Evolutionary conservation across 2,888 invertebrate species (phyloP).

Genomic region (Macrosoma leucophasiata): DNA sequence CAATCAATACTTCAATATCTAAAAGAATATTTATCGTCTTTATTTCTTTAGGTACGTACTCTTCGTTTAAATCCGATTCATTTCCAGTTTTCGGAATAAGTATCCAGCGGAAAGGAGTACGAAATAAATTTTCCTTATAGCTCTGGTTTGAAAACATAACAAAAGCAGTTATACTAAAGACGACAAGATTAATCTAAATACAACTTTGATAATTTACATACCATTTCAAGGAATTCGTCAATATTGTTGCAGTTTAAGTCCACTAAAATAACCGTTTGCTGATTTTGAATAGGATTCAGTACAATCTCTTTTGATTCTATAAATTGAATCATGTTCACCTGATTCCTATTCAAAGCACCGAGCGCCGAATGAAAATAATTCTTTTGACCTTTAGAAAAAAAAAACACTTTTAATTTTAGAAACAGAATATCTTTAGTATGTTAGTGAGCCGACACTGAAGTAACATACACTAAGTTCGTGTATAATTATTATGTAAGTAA

Average conservation of each 20-base stretch:
- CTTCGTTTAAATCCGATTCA: too few species aligned
- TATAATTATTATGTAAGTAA: too few species aligned
- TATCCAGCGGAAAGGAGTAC: slow-evolving; percentile 59
- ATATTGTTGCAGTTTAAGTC: slow-evolving; percentile 47
- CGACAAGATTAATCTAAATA: too few species aligned
- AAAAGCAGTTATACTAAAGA: too few species aligned
- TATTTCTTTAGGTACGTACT: slow-evolving; percentile 35
- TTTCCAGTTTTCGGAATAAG: slow-evolving; percentile 31
- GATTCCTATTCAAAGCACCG: too few species aligned
- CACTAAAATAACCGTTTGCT: slow-evolving; percentile 44
- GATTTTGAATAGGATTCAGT: slow-evolving; percentile 34
- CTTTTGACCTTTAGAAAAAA: slow-evolving; percentile 38
- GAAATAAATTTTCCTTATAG: too few species aligned
- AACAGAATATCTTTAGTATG: too few species aligned
- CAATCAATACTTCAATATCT: slow-evolving; percentile 47
- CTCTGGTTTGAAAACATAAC: too few species aligned
- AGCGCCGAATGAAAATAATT: slow-evolving; percentile 36
- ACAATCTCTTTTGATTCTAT: slow-evolving; percentile 30
- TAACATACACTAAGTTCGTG: too few species aligned
- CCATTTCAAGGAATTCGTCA: slow-evolving; percentile 60
- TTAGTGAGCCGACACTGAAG: too few species aligned
- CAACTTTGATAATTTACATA: slow-evolving; percentile 89
- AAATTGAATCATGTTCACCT: slow-evolving; percentile 39
- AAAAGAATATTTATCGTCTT: slow-evolving; percentile 37
- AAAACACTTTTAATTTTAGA: too few species aligned